Base-by-base conservation (phyloP, 2,888 invertebrate species). In the Coleophora deauratella region DNA sequence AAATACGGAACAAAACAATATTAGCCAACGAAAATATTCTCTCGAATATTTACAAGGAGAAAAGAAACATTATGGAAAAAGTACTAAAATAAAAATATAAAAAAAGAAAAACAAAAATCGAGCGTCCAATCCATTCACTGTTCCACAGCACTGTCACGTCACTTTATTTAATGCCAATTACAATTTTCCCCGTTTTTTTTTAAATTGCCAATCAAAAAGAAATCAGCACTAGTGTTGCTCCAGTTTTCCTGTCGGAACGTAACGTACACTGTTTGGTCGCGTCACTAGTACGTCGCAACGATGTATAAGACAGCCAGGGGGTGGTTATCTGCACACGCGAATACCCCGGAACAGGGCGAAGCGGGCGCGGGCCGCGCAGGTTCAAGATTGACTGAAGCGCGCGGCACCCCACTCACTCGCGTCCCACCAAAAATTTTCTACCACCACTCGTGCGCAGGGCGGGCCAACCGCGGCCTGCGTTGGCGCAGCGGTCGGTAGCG, bases 131-230 rank as follows among this genome's bases (percentile, higher is more conserved):
- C 57, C 57, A 60, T 78, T 75, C 80, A 77, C 75, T 72, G 73
- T 66, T 65, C 66, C 73, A 72, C 70, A 63, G 62, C 77, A 77
- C 72, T 72, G 64, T 66, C 79, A 79, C 81, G 75, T 74, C 81
- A 84, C 84, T 78, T 76, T 77, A 67, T 41, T 70, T 64, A 73
- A 84, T 84, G 84, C 85, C 84, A 84, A 84, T 85, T 77, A 81
- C 82, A 82, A 75, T 70, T 66, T 71, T 71, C 74, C 74, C 72
- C 73, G 62, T 21, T 21, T 21, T 21, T 21, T n/a, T n/a, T n/a
- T n/a, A n/a, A n/a, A n/a, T n/a, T n/a, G n/a, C n/a, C n/a, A 21
- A 6, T 6, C 21, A 21, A 21, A 4, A 4, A 6, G 6, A 66
- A 67, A 70, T 70, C 71, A 58, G 55, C 59, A 38, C 44, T 54